Conservation (phyloP, 2,797 vertebrate genomes). For the Onychomys arenicola region DNA sequence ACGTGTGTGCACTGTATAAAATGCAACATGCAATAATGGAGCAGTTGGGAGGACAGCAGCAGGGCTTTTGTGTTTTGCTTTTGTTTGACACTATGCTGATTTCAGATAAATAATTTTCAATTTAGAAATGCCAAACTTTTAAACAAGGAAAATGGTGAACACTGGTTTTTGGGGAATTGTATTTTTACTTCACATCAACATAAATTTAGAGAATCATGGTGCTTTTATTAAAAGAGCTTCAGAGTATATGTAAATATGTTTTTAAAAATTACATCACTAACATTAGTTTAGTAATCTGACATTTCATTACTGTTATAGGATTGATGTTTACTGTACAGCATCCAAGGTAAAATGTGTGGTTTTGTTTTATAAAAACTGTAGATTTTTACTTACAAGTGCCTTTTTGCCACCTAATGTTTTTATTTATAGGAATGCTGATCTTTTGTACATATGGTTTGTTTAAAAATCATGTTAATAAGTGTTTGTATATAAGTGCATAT, state of each 20-base stretch:
- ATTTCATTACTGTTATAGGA: conserved; percentile 88
- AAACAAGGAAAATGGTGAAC: conserved; percentile 71
- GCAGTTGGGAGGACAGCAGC: conserved; percentile 70
- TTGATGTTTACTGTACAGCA: conserved; percentile 89
- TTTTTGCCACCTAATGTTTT: conserved; percentile 90
- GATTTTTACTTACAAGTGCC: conserved; percentile 93
- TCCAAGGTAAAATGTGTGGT: conserved; percentile 86
- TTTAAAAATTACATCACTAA: conserved; percentile 87
- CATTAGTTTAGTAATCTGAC: conserved; percentile 85
- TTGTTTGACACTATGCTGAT: conserved; percentile 70
- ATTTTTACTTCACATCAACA: conserved; percentile 86
- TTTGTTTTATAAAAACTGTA: conserved; percentile 90
- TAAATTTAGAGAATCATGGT: conserved; percentile 87
- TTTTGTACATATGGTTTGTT: conserved; percentile 90
- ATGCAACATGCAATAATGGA: conserved; percentile 89
- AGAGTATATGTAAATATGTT: conserved; percentile 87
- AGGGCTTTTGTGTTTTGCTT: not conserved
- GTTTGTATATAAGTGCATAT: conserved; percentile 88
- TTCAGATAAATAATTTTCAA: conserved; percentile 79
- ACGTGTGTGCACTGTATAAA: conserved; percentile 82
- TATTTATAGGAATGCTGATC: conserved; percentile 91
- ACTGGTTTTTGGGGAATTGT: conserved; percentile 84
- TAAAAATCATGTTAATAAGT: conserved; percentile 89
- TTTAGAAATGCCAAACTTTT: conserved; percentile 77
- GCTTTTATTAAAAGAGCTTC: conserved; percentile 87